Conservation (phyloP, 2,888 invertebrate genomes). For the Hyposoter didymator region DNA sequence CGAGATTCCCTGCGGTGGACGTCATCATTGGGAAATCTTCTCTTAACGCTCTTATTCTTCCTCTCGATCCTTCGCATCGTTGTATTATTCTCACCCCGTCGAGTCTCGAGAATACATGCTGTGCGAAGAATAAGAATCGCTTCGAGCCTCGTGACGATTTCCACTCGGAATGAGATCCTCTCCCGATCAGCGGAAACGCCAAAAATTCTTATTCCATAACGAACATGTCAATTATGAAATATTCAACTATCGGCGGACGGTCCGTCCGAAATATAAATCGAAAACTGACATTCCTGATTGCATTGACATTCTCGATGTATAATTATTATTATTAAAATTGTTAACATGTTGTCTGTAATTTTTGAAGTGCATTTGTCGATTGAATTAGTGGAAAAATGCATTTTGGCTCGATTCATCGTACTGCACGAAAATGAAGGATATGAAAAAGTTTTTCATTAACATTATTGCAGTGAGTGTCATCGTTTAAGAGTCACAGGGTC, state of each 20-base stretch:
- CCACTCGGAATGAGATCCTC: conserved; percentile 29
- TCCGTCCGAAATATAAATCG: neutral
- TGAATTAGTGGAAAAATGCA: neutral
- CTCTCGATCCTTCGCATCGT: conserved; percentile 23
- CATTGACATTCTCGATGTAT: neutral
- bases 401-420: neutral
- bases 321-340: too few relatives aligned
- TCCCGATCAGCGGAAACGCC: conserved; percentile 10
- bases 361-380: neutral
- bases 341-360: neutral
- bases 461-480: conserved; percentile 14
- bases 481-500: conserved; percentile 5
- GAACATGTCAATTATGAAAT: conserved; percentile 29
- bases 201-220: conserved; percentile 17
- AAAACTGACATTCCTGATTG: neutral
- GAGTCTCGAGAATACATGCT: conserved; percentile 65
- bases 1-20: conserved; percentile 75
- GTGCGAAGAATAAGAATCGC: conserved; percentile 62
- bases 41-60: conserved; percentile 65
- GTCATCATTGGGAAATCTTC: conserved; percentile 76
- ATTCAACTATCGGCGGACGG: neutral
- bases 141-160: conserved; percentile 37
- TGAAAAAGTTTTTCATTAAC: conserved; percentile 5
- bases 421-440: neutral
- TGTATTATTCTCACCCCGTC: conserved; percentile 53